Evolutionary conservation across 2,797 vertebrate genomes (phyloP), one percentile per base, ranked within the genome.

Genomic region (Tarsius wallacei): DNA sequence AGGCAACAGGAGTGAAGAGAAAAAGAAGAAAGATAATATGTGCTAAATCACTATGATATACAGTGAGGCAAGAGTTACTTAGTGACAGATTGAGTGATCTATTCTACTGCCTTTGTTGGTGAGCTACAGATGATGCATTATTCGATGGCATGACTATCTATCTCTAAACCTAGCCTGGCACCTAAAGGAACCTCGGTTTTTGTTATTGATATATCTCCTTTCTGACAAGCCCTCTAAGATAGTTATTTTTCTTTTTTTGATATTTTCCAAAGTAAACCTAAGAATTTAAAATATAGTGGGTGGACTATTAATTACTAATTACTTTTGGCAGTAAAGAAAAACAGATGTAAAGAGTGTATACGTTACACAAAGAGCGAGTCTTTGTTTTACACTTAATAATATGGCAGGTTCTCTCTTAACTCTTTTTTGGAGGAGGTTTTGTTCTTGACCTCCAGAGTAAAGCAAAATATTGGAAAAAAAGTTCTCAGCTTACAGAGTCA

Each of bases 221-320:
- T 78, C 19, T 8, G 68, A 2, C 8, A 61, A 82, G 55, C 9
- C 16, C 11, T 81, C 2, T 33, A 49, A 61, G 24, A 63, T 83
- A 4, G 59, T 33, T 47, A 21, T 76, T 2, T 74, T 49, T n/a
- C 16, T 74, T 31, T 10, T 68, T 33, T 61, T 63, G 31, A 2
- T 70, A 77, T 86, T 95, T 81, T 31, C 47, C 51, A 88, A 49
- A 80, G 22, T 51, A 57, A 77, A 70, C 7, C 15, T 21, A 47
- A 57, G 51, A 88, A 63, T 70, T 19, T n/a, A 24, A 85, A 93
- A 21, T 74, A 77, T 15, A 6, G 81, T 85, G 66, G 73, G 93
- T 1, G 87, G 86, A 78, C 6, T 42, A 26, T 42, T 42, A 42
- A 42, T 42, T 42, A 42, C 42, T 4, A 42, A 42, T 77, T 86